phyloP scores from a whole-genome alignment of 1,140 invertebrate genomes.

The Macrobrachium rosenbergii region DNA sequence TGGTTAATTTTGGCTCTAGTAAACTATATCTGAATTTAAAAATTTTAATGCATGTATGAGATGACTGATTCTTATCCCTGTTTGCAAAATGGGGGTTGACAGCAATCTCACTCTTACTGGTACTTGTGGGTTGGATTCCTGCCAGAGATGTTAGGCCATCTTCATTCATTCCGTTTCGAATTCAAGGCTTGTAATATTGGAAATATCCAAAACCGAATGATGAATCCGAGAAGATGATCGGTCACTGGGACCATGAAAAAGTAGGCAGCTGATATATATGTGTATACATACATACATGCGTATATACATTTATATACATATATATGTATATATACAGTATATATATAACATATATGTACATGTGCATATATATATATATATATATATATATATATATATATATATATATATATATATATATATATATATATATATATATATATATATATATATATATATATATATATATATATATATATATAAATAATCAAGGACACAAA shows the following conservation, averaged over 20 bases:
- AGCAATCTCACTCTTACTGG: too few relatives aligned
- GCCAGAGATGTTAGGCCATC: too few relatives aligned
- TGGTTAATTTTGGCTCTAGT: too few relatives aligned
- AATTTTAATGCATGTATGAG: too few relatives aligned
- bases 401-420: conserved; percentile 22
- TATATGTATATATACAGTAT: background rate
- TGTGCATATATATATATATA: background rate
- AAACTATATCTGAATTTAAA: too few relatives aligned
- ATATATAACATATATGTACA: background rate
- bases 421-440: conserved; percentile 14
- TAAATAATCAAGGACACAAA: background rate
- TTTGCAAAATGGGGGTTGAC: too few relatives aligned
- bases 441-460: conserved; percentile 11
- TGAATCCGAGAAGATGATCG: too few relatives aligned
- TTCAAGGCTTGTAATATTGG: background rate
- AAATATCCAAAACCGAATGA: background rate
- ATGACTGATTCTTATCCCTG: too few relatives aligned
- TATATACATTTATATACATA: background rate
- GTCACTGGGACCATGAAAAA: background rate
- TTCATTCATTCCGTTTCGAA: background rate
- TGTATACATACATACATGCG: background rate
- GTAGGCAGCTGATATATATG: background rate
- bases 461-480: conserved; percentile 7
- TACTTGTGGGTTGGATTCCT: too few relatives aligned
- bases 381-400: conserved; percentile 10